These are phyloP conservation scores for Xiphias gladius DNA, from an alignment of 2,113 vertebrate species.

Conservation along the genomic window DNA sequence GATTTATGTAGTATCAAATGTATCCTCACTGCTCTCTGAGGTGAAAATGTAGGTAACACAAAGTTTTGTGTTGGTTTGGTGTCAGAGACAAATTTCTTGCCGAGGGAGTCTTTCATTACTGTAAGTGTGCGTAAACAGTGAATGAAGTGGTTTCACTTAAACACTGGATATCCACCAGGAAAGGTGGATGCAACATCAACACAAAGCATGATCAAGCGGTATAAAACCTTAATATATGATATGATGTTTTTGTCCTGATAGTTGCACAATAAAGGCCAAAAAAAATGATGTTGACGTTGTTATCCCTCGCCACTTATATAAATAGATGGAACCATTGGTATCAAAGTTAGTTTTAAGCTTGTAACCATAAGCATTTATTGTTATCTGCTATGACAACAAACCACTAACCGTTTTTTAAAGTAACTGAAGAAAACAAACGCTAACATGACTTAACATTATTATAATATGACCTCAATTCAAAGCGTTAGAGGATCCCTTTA, in stretches of 20 bases:
- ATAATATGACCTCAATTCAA: constrained; percentile 15
- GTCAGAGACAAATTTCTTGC: background rate
- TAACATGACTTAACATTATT: background rate
- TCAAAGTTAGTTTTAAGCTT: background rate
- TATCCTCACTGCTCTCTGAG: background rate
- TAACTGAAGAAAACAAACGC: background rate
- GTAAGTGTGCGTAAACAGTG: background rate
- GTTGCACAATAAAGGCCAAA: background rate
- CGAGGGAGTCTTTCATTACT: background rate
- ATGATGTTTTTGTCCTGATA: background rate
- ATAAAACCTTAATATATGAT: background rate
- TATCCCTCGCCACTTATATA: background rate
- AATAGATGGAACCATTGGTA: background rate
- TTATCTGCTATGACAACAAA: background rate
- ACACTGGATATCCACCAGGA: background rate
- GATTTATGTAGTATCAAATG: background rate
- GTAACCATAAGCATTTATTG: background rate
- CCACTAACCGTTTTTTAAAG: background rate
- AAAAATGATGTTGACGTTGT: background rate
- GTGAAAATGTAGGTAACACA: background rate
- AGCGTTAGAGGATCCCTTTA: constrained; percentile 16
- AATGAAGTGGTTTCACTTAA: background rate
- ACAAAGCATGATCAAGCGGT: background rate
- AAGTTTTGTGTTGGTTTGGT: background rate
- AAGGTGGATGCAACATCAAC: background rate